phyloP scores from a whole-genome alignment of 92 coral and sea anemone genomes.

The Blastomussa wellsi region DNA sequence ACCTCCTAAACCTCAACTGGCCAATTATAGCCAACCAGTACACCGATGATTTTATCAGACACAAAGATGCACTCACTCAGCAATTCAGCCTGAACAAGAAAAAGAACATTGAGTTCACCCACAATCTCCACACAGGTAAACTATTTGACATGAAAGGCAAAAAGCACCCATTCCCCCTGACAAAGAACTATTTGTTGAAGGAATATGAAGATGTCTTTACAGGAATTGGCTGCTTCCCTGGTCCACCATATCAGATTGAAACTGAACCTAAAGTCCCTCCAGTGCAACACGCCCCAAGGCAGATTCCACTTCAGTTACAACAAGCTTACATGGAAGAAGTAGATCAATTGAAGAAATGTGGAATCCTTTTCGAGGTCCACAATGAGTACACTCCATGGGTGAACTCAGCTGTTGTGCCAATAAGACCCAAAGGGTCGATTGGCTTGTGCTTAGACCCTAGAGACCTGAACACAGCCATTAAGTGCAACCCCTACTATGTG shows the following conservation, averaged over 20 bases:
- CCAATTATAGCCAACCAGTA: conserved; percentile 40
- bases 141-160: conserved; percentile 3
- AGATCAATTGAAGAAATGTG: conserved; percentile 36
- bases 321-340: conserved; percentile 57
- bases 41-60: too few relatives aligned
- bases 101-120: too few relatives aligned
- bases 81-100: too few relatives aligned
- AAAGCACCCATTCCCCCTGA: conserved; percentile 51
- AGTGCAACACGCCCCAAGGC: conserved; percentile 70
- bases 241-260: conserved; percentile 62
- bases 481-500: too few relatives aligned
- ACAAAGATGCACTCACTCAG: not conserved
- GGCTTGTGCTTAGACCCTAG: too few relatives aligned
- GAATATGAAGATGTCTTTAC: conserved; percentile 62
- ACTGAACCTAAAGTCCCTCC: conserved; percentile 43
- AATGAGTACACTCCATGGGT: conserved; percentile 65
- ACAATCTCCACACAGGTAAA: not conserved
- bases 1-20: conserved; percentile 60
- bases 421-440: too few relatives aligned
- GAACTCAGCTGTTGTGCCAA: too few relatives aligned
- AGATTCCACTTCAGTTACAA: conserved; percentile 55
- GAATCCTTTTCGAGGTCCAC: conserved; percentile 47
- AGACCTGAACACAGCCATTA: too few relatives aligned
- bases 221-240: conserved; percentile 69
- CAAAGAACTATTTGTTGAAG: conserved; percentile 48